phyloP scores from a whole-genome alignment of 2,113 vertebrate species.

The Grus americana region DNA sequence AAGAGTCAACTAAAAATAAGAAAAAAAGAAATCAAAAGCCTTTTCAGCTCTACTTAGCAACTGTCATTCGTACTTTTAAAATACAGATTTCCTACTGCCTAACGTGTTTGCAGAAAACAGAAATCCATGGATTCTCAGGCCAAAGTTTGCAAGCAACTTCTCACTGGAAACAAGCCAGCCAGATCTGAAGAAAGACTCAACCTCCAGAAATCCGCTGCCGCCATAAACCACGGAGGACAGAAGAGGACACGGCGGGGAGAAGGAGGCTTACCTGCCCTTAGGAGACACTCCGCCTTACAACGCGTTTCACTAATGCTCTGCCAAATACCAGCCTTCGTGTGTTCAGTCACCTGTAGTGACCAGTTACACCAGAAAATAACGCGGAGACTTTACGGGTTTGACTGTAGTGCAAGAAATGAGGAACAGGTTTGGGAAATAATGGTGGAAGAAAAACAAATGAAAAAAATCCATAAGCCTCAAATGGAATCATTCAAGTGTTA shows the following conservation, averaged over 20 bases:
- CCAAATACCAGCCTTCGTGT: not conserved
- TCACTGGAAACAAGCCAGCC: not conserved
- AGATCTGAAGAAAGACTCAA: not conserved
- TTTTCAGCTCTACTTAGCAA: not conserved
- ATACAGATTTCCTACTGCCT: not conserved
- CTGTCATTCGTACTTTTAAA: not conserved
- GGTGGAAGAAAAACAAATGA: not conserved
- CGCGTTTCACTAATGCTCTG: rapidly evolving
- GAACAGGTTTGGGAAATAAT: not conserved
- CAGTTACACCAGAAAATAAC: not conserved
- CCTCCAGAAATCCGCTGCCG: not conserved
- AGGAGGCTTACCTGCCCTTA: not conserved
- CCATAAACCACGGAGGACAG: not conserved
- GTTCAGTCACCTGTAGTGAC: not conserved
- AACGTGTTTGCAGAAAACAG: rapidly evolving
- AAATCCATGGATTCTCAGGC: not conserved
- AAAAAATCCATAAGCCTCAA: not conserved
- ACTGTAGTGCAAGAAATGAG: not conserved
- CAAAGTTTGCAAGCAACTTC: not conserved
- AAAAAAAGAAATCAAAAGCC: not conserved
- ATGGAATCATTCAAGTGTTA: rapidly evolving
- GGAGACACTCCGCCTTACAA: not conserved
- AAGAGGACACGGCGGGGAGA: not conserved
- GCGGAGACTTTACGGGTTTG: not conserved
- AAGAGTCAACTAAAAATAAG: not conserved